Percentiles rank a stretch among this genome's conserved stretches.
Evolutionary conservation across 1,140 invertebrate species (phyloP).

Genomic region (Pseudobourletiella spinata): DNA sequence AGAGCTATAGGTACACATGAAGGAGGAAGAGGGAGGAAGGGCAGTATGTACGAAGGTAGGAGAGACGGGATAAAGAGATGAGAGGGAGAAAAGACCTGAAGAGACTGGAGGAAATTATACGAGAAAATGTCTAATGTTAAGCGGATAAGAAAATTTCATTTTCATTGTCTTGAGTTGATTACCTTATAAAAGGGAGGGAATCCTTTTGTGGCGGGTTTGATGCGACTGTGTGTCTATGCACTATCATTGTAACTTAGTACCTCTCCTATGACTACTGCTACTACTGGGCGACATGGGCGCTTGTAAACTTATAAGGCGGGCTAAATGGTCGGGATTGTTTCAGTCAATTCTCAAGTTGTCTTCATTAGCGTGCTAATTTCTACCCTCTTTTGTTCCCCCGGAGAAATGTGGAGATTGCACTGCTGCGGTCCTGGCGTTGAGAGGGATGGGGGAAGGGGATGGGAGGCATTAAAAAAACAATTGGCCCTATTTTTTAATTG

Average conservation of each 20-base stretch:
- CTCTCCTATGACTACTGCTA: no score
- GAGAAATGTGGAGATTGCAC: not conserved
- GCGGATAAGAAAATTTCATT: slow-evolving; percentile 12
- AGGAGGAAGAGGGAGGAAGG: no score
- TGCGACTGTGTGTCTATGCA: no score
- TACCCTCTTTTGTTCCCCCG: not conserved
- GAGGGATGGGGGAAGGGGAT: no score
- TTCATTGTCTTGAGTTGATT: slow-evolving; percentile 10
- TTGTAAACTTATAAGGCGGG: not conserved
- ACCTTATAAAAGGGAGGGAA: not conserved
- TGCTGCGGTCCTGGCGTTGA: no score
- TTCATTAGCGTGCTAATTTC: slow-evolving; percentile 2
- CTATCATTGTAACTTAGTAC: no score
- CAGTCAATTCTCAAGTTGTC: not conserved
- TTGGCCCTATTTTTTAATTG: no score
- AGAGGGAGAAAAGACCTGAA: no score
- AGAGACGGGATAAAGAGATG: no score
- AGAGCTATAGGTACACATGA: not conserved
- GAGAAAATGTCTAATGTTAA: slow-evolving; percentile 3
- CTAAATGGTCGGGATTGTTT: not conserved
- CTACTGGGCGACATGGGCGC: not conserved
- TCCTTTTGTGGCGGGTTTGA: not conserved
- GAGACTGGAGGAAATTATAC: not conserved
- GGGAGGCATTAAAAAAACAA: no score
- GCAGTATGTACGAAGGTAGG: no score